A percentile compares a stretch with the other conserved stretches of the same genome.
Conservation (phyloP, 2,113 vertebrate species). For the Nothocercus julius region DNA sequence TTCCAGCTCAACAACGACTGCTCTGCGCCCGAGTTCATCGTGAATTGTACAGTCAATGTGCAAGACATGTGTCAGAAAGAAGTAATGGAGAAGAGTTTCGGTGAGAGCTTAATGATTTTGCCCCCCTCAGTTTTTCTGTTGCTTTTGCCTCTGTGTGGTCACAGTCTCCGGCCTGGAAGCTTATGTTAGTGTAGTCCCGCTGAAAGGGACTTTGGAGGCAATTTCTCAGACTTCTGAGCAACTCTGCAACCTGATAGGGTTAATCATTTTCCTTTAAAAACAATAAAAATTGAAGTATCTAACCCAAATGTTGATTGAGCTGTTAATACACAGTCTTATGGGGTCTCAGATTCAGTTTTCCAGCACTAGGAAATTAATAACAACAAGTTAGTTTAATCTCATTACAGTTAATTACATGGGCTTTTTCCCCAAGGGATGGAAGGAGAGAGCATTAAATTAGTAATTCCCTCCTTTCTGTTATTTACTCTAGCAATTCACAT, state of each 20-base stretch:
- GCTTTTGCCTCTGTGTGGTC: not conserved
- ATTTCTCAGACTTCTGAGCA: not conserved
- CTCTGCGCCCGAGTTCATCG: slow-evolving; percentile 93
- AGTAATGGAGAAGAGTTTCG: slow-evolving; percentile 93
- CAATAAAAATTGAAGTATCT: not conserved
- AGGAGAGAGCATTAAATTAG: slow-evolving; percentile 66
- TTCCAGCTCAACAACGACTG: slow-evolving; percentile 93
- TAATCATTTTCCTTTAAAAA: not conserved
- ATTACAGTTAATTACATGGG: slow-evolving; percentile 80
- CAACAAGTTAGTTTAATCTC: slow-evolving; percentile 76
- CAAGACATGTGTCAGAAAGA: slow-evolving; percentile 99
- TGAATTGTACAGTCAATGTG: slow-evolving; percentile 98
- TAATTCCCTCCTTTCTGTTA: slow-evolving; percentile 68
- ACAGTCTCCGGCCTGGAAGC: not conserved
- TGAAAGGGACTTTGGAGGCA: not conserved
- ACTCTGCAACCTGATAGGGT: not conserved
- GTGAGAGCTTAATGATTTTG: slow-evolving; percentile 74
- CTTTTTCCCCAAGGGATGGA: slow-evolving; percentile 65
- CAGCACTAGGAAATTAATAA: slow-evolving; percentile 68
- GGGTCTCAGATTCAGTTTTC: slow-evolving; percentile 62
- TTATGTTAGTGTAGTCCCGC: not conserved
- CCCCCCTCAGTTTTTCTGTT: not conserved
- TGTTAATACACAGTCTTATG: slow-evolving; percentile 31
- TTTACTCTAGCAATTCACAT: slow-evolving; percentile 64
- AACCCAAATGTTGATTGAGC: slow-evolving; percentile 25